These are phyloP conservation scores for Spodoptera frugiperda DNA, from an alignment of 1,140 invertebrate genomes.

Conservation along the genomic window DNA sequence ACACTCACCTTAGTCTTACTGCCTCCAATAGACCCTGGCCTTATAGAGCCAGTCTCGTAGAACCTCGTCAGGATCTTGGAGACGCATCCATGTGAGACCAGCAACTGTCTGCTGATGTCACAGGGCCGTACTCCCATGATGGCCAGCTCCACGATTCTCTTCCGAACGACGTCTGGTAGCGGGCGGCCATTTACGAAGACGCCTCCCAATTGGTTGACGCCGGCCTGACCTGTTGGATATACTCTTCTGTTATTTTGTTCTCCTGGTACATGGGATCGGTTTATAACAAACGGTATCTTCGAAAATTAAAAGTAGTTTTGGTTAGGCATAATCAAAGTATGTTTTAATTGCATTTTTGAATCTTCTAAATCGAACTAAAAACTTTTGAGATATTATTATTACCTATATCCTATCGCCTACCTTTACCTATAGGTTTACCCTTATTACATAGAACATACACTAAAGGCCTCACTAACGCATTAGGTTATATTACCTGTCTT, in stretches of 20 bases:
- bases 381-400: too few relatives aligned
- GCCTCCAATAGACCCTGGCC: constrained; percentile 95
- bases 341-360: too few relatives aligned
- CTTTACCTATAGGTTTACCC: too few relatives aligned
- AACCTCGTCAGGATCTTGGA: constrained; percentile 99
- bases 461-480: too few relatives aligned
- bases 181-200: constrained; percentile 98
- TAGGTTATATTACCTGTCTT: too few relatives aligned
- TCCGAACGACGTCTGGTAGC: constrained; percentile 96
- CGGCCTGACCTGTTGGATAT: constrained; percentile 92
- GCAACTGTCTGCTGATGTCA: constrained; percentile 97
- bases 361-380: too few relatives aligned
- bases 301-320: too few relatives aligned
- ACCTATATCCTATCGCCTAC: too few relatives aligned
- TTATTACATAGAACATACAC: too few relatives aligned
- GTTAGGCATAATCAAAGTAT: too few relatives aligned
- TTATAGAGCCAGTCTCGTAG: constrained; percentile 97
- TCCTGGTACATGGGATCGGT: neutral
- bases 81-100: constrained; percentile 96
- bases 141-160: constrained; percentile 97
- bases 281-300: too few relatives aligned
- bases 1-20: constrained; percentile 95
- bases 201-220: constrained; percentile 98
- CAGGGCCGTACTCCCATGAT: constrained; percentile 96
- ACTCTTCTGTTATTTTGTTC: neutral